phyloP scores from a whole-genome alignment of 1,140 invertebrate species.

The Drosophila repleta region DNA sequence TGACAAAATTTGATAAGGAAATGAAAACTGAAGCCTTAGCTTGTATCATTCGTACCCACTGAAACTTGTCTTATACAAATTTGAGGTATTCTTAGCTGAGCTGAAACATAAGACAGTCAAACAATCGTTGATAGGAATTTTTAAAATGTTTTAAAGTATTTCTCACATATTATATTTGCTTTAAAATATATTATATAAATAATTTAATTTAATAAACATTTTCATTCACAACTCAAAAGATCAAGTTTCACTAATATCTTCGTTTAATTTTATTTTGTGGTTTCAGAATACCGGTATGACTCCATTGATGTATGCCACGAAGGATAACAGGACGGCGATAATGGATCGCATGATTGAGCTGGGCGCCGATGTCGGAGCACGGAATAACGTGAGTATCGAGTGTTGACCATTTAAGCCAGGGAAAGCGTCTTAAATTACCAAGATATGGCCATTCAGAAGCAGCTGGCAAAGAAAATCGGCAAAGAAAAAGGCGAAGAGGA shows the following conservation, averaged over 20 bases:
- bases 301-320: constrained; percentile 96
- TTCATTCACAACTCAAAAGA: too few species aligned
- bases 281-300: constrained; percentile 95
- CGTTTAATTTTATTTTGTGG: not conserved
- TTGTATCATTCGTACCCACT: too few species aligned
- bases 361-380: constrained; percentile 94
- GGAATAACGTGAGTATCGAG: constrained; percentile 91
- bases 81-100: too few species aligned
- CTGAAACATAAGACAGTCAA: too few species aligned
- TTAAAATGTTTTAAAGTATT: too few species aligned
- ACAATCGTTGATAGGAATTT: too few species aligned
- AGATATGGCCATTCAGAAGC: constrained; percentile 32
- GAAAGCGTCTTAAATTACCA: constrained; percentile 28
- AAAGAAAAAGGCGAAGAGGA: constrained; percentile 2
- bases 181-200: too few species aligned
- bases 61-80: too few species aligned
- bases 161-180: too few species aligned
- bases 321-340: constrained; percentile 95
- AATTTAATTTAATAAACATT: constrained; percentile 7
- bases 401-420: constrained; percentile 38
- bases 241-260: not conserved
- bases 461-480: constrained; percentile 35
- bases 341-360: constrained; percentile 96
- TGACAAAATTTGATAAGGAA: too few species aligned
- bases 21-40: too few species aligned